Conservation (phyloP, 1,140 invertebrate species). For the Tachypleus tridentatus region DNA sequence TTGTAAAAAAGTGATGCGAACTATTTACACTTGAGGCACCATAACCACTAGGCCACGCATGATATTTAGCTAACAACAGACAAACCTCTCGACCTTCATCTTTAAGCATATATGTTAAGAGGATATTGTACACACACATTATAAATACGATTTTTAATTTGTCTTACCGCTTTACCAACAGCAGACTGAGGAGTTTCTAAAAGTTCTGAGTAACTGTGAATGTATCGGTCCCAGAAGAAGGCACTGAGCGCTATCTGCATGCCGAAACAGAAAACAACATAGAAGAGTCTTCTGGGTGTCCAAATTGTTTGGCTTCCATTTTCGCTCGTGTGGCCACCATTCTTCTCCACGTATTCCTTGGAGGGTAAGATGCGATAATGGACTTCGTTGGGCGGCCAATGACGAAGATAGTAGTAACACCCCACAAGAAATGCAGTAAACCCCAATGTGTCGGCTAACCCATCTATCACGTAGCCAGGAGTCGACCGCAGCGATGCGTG, state of each 20-base stretch:
- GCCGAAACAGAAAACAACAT: constrained; percentile 50
- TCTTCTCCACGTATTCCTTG: constrained; percentile 4
- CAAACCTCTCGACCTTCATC: too few relatives aligned
- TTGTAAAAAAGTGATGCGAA: too few relatives aligned
- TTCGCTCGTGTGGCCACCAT: constrained; percentile 11
- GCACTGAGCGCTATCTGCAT: constrained; percentile 57
- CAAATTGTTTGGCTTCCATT: constrained; percentile 1
- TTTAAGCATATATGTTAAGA: too few relatives aligned
- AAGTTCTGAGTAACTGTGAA: constrained; percentile 58
- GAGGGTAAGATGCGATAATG: background rate
- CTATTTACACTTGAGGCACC: too few relatives aligned
- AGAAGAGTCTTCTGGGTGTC: constrained; percentile 40
- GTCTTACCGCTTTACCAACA: constrained; percentile 18
- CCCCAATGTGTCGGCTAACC: constrained; percentile 37
- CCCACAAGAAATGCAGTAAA: constrained; percentile 37
- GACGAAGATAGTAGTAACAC: background rate
- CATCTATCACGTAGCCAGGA: constrained; percentile 50
- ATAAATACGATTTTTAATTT: background rate
- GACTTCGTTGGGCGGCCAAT: background rate
- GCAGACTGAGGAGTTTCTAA: constrained; percentile 38
- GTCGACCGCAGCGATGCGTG: constrained; percentile 48
- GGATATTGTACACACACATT: too few relatives aligned
- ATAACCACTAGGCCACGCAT: too few relatives aligned
- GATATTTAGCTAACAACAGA: too few relatives aligned
- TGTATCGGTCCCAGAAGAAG: constrained; percentile 64